Conservation (phyloP, 2,113 vertebrate genomes). For the Callorhinus ursinus region DNA sequence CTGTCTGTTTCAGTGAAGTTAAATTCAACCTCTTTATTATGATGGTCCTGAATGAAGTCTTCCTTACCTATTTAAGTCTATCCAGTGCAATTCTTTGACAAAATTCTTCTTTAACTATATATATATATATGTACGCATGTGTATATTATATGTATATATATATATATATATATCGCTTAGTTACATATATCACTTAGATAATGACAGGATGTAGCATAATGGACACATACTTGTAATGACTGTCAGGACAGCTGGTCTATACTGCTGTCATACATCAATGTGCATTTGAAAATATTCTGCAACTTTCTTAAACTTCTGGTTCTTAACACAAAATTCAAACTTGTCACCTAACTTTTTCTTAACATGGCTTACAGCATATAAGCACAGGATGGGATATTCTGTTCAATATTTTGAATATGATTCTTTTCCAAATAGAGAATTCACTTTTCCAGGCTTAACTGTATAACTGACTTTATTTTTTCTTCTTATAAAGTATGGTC, state of each 20-base stretch:
- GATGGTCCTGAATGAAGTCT: background rate
- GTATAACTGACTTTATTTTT: background rate
- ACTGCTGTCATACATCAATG: background rate
- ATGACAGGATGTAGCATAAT: background rate
- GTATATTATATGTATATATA: background rate
- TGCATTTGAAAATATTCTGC: background rate
- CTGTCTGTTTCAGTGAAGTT: background rate
- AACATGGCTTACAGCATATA: slow-evolving; percentile 7
- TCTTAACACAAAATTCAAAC: background rate
- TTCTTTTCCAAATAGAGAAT: background rate
- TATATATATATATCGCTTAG: rapidly evolving
- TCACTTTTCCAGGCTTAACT: background rate
- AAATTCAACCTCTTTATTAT: background rate
- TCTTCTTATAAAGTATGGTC: background rate
- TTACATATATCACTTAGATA: background rate
- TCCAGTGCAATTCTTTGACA: background rate
- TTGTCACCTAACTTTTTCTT: slow-evolving; percentile 29
- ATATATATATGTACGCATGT: background rate
- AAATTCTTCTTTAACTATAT: background rate
- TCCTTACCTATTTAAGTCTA: background rate
- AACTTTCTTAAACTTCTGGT: background rate
- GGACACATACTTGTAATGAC: background rate
- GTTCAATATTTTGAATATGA: background rate
- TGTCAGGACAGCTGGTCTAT: background rate
- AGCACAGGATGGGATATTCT: background rate